Base-by-base conservation (phyloP, 1,140 invertebrate genomes). In the Glossosoma conforme region DNA sequence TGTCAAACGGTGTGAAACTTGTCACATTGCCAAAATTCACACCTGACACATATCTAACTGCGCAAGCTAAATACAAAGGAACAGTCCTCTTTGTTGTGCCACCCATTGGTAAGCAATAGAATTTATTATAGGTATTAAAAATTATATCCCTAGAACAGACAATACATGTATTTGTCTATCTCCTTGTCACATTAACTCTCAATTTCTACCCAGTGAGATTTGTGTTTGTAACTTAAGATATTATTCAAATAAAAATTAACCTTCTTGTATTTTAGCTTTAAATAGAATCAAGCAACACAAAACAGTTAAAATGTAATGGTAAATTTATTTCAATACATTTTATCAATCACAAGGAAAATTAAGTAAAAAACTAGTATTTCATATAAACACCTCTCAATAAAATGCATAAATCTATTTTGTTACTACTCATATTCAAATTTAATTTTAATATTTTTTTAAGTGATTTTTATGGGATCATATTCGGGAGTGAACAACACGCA, bases 11-110 rank as follows among this genome's bases (percentile, higher is more conserved):
- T 0, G 59, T 69, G 1, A 84, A 84, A 60, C 44, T 89, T 19
- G 69, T 91, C 0, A 85, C 86, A 0, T 41, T 93, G 36, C 84
- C 87, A 1, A 82, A 79, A 65, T 95, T 94, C 54, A 73, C 75
- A 35, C 81, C 85, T 0, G 77, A 85, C 1, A 72, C 70, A 13
- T 86, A 80, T 44, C 55, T 85, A 1, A 67, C 75, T 6, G 54
- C 77, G 8, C 61, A 87, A 50, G 62, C 68, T n/a, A 75, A 79
- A 2, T 65, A 82, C 51, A 72, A 77, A 63, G 77, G 73, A n/a
- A 74, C 70, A 30, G 49, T 76, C 2, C 53, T 84, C 5, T 78
- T 78, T 54, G n/a, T 78, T 3, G 82, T 81, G 14, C 82, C 82
- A 8, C 80, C 83, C n/a, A 74, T 82, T 18, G 72, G 81, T 83